Evolutionary conservation across 2,888 invertebrate genomes (phyloP).

Genomic region (Sinodicranocentrus sp.): DNA sequence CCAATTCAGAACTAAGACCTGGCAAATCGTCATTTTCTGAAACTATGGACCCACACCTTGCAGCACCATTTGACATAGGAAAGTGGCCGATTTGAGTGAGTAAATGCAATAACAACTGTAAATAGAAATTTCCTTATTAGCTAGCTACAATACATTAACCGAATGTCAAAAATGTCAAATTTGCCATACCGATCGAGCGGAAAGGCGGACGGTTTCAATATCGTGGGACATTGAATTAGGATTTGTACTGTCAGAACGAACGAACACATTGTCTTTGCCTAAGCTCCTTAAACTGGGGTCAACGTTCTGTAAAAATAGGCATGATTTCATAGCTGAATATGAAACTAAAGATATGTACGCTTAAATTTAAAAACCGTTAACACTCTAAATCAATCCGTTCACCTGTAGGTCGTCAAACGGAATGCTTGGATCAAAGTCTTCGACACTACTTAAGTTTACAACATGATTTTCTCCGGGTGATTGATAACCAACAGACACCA

Average conservation of each 20-base stretch:
- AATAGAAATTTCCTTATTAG: too few species aligned
- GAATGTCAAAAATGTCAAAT: neutral
- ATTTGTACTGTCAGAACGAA: constrained; percentile 68
- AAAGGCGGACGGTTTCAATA: constrained; percentile 81
- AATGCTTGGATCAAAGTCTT: constrained; percentile 87
- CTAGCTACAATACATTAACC: neutral
- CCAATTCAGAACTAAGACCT: constrained; percentile 80
- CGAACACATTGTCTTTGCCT: constrained; percentile 73
- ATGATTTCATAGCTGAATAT: neutral
- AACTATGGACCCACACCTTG: constrained; percentile 92
- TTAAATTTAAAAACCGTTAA: neutral
- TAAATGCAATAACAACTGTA: constrained; percentile 89
- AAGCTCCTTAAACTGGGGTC: constrained; percentile 62
- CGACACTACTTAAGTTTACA: constrained; percentile 80
- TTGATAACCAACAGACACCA: constrained; percentile 73
- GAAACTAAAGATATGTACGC: too few species aligned
- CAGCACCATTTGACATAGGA: constrained; percentile 93
- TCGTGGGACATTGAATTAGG: constrained; percentile 53
- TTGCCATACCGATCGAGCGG: constrained; percentile 82
- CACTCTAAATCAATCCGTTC: neutral
- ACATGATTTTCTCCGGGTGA: constrained; percentile 54
- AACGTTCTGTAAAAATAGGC: constrained; percentile 23
- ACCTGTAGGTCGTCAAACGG: constrained; percentile 83
- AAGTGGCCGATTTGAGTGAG: constrained; percentile 96
- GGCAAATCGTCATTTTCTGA: constrained; percentile 95